Evolutionary conservation across 2,888 invertebrate species (phyloP), one percentile per base, ranked within the genome.

Genomic region (Hydroisotoma schaefferi): DNA sequence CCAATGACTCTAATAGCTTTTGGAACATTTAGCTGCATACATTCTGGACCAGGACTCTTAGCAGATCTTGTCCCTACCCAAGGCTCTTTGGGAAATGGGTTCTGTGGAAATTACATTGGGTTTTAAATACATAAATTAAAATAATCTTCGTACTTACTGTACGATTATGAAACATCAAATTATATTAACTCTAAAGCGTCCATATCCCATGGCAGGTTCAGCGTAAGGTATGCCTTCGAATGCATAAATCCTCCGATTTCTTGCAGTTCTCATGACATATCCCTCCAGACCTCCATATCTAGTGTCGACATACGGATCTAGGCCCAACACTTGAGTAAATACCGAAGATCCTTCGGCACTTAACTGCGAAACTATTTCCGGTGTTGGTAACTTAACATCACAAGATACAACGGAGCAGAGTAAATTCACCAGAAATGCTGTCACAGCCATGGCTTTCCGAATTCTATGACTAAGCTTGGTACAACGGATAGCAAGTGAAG

Each of bases 341-440:
- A 62, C 28, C 2, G 55, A 58, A 5, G 55, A 28, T 20, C 29
- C 4, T 20, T 20, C 20, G 4, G 59, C 22, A 10, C 60, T 46
- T 28, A 29, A 49, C 28, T 59, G 57, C 0, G 52, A 51, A 0
- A 56, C 53, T 18, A 61, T 62, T 25, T 65, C 65, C 3, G 65
- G 65, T 33, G 28, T 46, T 23, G 65, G 65, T 49, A 62, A 52
- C 48, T 57, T 55, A 2, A 60, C 37, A 52, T 67, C 69, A 49
- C 69, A 69, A 1, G 69, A 67, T 18, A 66, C 64, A 23, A 67
- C 52, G 0, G 67, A 67, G 61, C 69, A 69, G 2, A 69, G 47
- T 23, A 69, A 57, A 27, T 69, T 67, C 5, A 67, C 62, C 12
- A 65, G 40, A 40, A 65, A 65, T 25, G 61, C 55, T 2, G 65